phyloP scores from a whole-genome alignment of 2,888 invertebrate genomes.

The Gari tellinella region DNA sequence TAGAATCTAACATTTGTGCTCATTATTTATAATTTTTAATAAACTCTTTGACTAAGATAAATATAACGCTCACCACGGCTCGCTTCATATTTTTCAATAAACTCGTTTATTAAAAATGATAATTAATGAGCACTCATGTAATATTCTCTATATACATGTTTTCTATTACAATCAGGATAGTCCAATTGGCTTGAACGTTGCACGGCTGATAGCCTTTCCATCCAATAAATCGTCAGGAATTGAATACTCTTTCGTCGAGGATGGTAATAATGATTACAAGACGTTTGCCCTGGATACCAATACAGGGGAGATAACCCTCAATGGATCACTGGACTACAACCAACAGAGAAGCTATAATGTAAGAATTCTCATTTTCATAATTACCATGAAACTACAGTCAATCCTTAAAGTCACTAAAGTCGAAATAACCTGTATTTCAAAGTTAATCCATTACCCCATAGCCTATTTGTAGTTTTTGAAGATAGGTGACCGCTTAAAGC shows the following conservation, averaged over 20 bases:
- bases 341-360: slow-evolving; percentile 66
- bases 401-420: no score
- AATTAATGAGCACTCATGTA: no score
- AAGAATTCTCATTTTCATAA: slow-evolving; percentile 38
- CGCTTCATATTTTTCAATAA: background rate
- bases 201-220: slow-evolving; percentile 50
- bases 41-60: no score
- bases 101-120: no score
- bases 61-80: background rate
- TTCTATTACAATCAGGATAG: slow-evolving; percentile 43
- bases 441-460: no score
- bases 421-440: no score
- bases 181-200: slow-evolving; percentile 29
- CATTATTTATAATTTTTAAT: no score
- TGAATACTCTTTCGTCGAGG: slow-evolving; percentile 81
- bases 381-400: no score
- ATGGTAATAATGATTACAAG: slow-evolving; percentile 90
- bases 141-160: background rate
- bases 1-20: no score
- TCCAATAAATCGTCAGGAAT: slow-evolving; percentile 50
- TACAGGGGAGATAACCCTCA: slow-evolving; percentile 92
- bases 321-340: slow-evolving; percentile 95
- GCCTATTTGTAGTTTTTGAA: no score
- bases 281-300: slow-evolving; percentile 95
- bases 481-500: no score